Base-by-base conservation (phyloP, 1,140 invertebrate genomes). In the Camponotus pennsylvanicus region DNA sequence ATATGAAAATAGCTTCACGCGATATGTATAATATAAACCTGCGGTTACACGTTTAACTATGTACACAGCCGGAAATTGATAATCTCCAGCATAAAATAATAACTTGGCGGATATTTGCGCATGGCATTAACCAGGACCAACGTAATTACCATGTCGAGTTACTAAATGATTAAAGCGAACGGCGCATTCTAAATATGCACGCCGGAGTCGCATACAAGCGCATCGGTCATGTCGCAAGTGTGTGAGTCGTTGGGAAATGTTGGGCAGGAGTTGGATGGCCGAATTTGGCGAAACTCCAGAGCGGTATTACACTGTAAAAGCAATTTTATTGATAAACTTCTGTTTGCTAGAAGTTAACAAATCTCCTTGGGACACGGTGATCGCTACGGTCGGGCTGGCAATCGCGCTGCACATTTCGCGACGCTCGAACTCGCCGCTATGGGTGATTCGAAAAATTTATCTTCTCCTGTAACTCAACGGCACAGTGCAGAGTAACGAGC, bases 261-360 rank as follows among this genome's bases (percentile, higher is more conserved):
- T 59, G 45, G 32, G 42, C 52, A 57, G n/a, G 40, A 37, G 66
- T 13, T n/a, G 83, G 70, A 78, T 86, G 78, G 61, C 49, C 57
- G 70, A 34, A 78, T 77, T 89, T 89, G 88, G 88, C 88, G 6
- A 6, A 1, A 66, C 37, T 89, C 85, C 88, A 89, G 21, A 37
- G 7, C 45, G 13, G 73, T 55, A 37, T 75, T 78, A 69, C 86
- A 66, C 59, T 34, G 21, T 78, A 75, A 88, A 52, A 52, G 61
- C 87, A 73, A 86, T 82, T 85, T 89, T 67, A 82, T 83, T 89
- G 87, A 86, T 78, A 82, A 89, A 89, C 88, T 78, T 86, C 57
- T 55, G 76, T 80, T 88, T 57, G 79, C 21, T 52, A 57, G 67
- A 76, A 69, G 85, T 86, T 69, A 79, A 86, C 84, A 86, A 80